Evolutionary conservation across 1,140 invertebrate species (phyloP).

Genomic region (Trypoxylus dichotomus): DNA sequence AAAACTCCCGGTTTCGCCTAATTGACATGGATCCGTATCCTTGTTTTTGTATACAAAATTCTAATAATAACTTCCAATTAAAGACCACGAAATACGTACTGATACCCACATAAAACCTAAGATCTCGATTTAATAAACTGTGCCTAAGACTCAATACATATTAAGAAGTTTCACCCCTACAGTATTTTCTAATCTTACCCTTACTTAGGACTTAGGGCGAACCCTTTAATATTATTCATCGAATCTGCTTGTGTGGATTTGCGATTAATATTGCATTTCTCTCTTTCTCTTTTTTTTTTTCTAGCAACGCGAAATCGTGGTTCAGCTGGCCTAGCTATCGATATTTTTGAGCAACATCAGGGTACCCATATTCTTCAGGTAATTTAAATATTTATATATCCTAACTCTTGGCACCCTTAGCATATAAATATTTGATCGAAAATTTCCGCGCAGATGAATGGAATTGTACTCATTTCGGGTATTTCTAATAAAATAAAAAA

Average conservation of each 20-base stretch:
- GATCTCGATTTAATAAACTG: slow-evolving; percentile 15
- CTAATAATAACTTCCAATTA: background rate
- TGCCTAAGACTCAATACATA: slow-evolving; percentile 26
- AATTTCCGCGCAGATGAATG: no score
- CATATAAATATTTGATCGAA: no score
- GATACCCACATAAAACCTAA: background rate
- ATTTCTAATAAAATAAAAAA: no score
- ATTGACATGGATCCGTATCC: background rate
- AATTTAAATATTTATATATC: slow-evolving; percentile 15
- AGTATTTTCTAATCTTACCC: background rate
- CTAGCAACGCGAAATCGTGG: slow-evolving; percentile 73
- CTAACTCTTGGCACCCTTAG: background rate
- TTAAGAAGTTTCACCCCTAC: slow-evolving; percentile 28
- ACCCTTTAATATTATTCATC: slow-evolving; percentile 28
- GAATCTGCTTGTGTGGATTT: slow-evolving; percentile 14
- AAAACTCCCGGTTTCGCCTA: slow-evolving; percentile 11
- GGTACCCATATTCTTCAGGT: slow-evolving; percentile 97
- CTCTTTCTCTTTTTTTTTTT: slow-evolving; percentile 52
- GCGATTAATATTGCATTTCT: slow-evolving; percentile 29
- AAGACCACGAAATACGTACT: background rate
- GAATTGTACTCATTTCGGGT: no score
- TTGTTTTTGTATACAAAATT: background rate
- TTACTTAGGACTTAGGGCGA: slow-evolving; percentile 24
- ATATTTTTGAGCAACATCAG: slow-evolving; percentile 94
- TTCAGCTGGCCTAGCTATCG: slow-evolving; percentile 69